phyloP scores from a whole-genome alignment of 2,797 vertebrate species.

The Gobio occitaniae region DNA sequence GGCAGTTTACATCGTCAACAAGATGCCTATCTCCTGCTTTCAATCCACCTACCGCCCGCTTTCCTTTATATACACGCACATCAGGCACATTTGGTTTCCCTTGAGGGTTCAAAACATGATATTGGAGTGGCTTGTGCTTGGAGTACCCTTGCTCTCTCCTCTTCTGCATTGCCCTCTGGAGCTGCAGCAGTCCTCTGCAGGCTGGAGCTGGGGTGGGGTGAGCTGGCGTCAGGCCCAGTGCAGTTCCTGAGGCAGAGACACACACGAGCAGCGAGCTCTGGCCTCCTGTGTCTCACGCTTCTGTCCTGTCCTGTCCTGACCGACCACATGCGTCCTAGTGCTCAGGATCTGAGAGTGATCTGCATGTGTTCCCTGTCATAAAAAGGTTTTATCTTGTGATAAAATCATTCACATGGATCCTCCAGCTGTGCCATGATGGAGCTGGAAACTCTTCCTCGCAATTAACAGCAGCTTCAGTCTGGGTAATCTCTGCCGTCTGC shows the following conservation, averaged over 20 bases:
- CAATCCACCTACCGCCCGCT: not conserved
- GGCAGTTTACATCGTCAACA: constrained; percentile 24
- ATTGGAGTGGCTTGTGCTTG: constrained; percentile 49
- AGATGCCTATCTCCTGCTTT: constrained; percentile 37
- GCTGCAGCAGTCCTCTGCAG: constrained; percentile 79
- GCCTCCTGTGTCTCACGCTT: constrained; percentile 13
- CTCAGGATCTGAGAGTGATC: not conserved
- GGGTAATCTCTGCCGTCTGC: constrained; percentile 63
- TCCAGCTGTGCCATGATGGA: not conserved
- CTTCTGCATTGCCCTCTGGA: constrained; percentile 80
- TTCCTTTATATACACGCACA: constrained; percentile 17
- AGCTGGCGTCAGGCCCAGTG: constrained; percentile 74
- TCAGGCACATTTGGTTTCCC: constrained; percentile 9
- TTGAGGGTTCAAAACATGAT: constrained; percentile 29
- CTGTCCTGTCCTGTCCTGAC: not conserved
- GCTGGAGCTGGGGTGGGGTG: constrained; percentile 79
- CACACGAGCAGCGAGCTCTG: not conserved
- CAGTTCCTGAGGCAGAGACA: constrained; percentile 45
- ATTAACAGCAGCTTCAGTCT: constrained; percentile 52
- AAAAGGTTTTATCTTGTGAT: not conserved
- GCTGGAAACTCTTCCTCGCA: constrained; percentile 16
- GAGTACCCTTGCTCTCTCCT: constrained; percentile 66
- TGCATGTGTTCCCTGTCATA: not conserved
- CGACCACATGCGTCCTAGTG: not conserved
- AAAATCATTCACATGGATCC: not conserved